Evolutionary conservation across 2,888 invertebrate species (phyloP), one percentile per base, ranked within the genome.

Genomic region (Metallyticus violacea): DNA sequence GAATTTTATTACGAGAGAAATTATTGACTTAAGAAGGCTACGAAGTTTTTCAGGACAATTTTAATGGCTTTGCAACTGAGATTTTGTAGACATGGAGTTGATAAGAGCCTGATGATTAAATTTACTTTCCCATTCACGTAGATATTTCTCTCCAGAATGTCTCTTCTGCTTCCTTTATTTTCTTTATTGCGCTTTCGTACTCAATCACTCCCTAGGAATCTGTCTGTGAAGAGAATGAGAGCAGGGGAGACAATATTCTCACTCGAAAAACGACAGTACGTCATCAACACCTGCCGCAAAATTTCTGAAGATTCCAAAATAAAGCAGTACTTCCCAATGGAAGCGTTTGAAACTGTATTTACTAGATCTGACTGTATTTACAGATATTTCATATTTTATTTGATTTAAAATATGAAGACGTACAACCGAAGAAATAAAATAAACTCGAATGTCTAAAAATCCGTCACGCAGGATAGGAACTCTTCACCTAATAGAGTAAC

Each of bases 201-300:
- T 81, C 81, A 81, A 81, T 81, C 81, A 81, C 30, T 29, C 40
- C 40, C 81, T 62, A 81, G 81, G 40, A 81, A 81, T 81, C 81
- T 25, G 30, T 30, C 81, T 30, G 81, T 81, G 40, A 81, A 81
- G 81, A 22, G 81, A 81, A 81, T 30, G 30, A 81, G 81, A 81
- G n/a, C 25, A 26, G 78, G 26, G 9, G 78, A 25, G 40, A 81
- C 30, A 81, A 81, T 62, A 62, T 15, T 22, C 40, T 62, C 40
- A 62, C 40, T 62, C 40, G 40, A 62, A 81, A 81, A 30, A 81
- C n/a, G 40, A 29, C 15, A 81, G 4, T 30, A 81, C 81, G 81
- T 81, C 81, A 81, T 81, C 30, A 81, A 30, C 81, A 81, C 81
- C 81, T 81, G 81, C 40, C 81, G 30, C 81, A 81, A 81, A 7